Conservation (phyloP, 2,888 invertebrate species). For the Mactromeris polynyma region DNA sequence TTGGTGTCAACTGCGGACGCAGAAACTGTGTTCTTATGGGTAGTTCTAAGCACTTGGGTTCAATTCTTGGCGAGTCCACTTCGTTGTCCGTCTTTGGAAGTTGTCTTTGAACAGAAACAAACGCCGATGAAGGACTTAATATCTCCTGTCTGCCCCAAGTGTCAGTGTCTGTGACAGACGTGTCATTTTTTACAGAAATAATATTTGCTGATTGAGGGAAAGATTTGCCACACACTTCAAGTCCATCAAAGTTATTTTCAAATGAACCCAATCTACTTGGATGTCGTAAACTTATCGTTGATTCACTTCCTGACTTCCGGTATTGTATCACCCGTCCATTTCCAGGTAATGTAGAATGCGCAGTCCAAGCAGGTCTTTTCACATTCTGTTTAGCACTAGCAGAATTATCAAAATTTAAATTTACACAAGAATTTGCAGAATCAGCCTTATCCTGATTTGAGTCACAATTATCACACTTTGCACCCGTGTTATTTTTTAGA, state of each 20-base stretch:
- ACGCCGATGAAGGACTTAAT: slow-evolving; percentile 30
- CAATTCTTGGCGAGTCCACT: slow-evolving; percentile 18
- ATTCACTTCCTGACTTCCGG: slow-evolving; percentile 65
- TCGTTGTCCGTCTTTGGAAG: background rate
- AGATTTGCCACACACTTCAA: slow-evolving; percentile 68
- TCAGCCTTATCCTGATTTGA: slow-evolving; percentile 37
- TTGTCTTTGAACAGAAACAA: slow-evolving; percentile 11
- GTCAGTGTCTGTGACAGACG: background rate
- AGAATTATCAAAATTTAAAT: slow-evolving; percentile 34
- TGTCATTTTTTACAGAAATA: slow-evolving; percentile 27
- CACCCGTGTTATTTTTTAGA: background rate
- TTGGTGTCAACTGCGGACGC: slow-evolving; percentile 21
- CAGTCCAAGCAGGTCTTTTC: slow-evolving; percentile 27
- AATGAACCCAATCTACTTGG: slow-evolving; percentile 42
- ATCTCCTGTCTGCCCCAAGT: slow-evolving; percentile 24
- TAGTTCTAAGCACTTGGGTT: slow-evolving; percentile 19
- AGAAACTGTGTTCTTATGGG: slow-evolving; percentile 20
- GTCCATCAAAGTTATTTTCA: slow-evolving; percentile 56
- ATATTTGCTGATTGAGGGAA: slow-evolving; percentile 46
- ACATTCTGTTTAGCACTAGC: background rate
- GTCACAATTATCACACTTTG: slow-evolving; percentile 33
- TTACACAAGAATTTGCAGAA: slow-evolving; percentile 45
- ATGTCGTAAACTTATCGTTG: slow-evolving; percentile 63
- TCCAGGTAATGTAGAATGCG: slow-evolving; percentile 46
- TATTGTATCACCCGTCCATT: slow-evolving; percentile 58